phyloP scores from a whole-genome alignment of 1,140 invertebrate species.

The Psix sp. region DNA sequence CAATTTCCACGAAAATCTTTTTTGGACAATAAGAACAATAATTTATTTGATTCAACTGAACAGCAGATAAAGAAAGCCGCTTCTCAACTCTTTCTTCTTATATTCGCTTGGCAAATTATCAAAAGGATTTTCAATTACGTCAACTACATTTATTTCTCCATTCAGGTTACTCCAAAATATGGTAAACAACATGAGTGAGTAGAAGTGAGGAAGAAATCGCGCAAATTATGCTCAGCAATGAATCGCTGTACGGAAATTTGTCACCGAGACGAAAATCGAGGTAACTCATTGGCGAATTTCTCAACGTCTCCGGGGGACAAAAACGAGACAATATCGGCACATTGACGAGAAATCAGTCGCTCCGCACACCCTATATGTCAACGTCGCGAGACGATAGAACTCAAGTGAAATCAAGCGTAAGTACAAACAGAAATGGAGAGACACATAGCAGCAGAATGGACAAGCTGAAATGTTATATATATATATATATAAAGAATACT shows the following conservation, averaged over 20 bases:
- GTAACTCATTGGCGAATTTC: not conserved
- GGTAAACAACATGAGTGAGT: no score
- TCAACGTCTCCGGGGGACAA: not conserved
- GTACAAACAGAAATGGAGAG: constrained; percentile 14
- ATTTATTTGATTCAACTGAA: constrained; percentile 45
- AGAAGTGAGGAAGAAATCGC: no score
- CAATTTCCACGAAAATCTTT: constrained; percentile 46
- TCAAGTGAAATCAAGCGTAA: constrained; percentile 55
- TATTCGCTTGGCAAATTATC: constrained; percentile 52
- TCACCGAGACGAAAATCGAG: no score
- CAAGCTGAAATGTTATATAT: constrained; percentile 34
- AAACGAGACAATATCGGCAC: constrained; percentile 11
- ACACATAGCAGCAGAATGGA: constrained; percentile 3
- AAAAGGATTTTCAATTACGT: constrained; percentile 55
- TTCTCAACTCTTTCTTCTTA: constrained; percentile 30
- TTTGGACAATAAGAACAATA: constrained; percentile 52
- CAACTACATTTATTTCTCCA: constrained; percentile 46
- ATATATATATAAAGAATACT: constrained; percentile 28
- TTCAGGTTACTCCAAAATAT: no score
- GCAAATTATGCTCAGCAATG: no score
- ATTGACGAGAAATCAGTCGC: constrained; percentile 24
- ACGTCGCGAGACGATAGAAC: constrained; percentile 47
- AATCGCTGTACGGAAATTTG: no score
- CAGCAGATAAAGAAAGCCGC: constrained; percentile 33
- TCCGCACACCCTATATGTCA: constrained; percentile 26